Conservation (phyloP, 2,888 invertebrate genomes). For the Mythimna albipuncta region DNA sequence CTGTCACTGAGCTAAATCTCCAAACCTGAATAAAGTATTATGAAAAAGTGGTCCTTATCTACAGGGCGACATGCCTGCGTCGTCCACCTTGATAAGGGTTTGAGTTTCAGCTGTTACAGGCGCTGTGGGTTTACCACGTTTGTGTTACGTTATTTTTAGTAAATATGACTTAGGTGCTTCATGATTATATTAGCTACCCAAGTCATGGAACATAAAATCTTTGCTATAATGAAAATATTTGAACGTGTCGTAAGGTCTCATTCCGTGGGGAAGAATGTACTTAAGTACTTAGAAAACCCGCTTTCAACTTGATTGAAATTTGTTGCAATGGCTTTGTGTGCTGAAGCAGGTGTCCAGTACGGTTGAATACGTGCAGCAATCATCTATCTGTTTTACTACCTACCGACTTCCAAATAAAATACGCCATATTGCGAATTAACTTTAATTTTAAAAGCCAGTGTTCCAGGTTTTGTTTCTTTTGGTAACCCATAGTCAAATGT, state of each 20-base stretch:
- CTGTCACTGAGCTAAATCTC: conserved; percentile 88
- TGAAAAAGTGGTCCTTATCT: conserved; percentile 90
- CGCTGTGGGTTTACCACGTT: conserved; percentile 40
- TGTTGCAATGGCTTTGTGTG: background rate
- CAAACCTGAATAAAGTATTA: conserved; percentile 89
- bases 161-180: background rate
- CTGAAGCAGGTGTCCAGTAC: background rate
- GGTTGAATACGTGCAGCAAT: background rate
- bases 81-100: conserved; percentile 86
- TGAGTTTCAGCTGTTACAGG: conserved; percentile 67
- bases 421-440: too few species aligned
- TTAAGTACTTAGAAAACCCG: background rate
- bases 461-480: too few species aligned
- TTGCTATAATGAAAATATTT: background rate
- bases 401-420: too few species aligned
- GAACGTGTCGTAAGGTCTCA: background rate
- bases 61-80: conserved; percentile 71
- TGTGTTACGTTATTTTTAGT: background rate
- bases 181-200: background rate
- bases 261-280: background rate
- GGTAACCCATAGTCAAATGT: too few species aligned
- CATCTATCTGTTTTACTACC: too few species aligned
- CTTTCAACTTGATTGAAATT: background rate
- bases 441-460: too few species aligned
- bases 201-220: background rate